A percentile compares a stretch with the other conserved stretches of the same genome.
These are phyloP conservation scores for Thalassaphorura encarpata DNA, from an alignment of 1,140 invertebrate genomes.

Conservation along the genomic window DNA sequence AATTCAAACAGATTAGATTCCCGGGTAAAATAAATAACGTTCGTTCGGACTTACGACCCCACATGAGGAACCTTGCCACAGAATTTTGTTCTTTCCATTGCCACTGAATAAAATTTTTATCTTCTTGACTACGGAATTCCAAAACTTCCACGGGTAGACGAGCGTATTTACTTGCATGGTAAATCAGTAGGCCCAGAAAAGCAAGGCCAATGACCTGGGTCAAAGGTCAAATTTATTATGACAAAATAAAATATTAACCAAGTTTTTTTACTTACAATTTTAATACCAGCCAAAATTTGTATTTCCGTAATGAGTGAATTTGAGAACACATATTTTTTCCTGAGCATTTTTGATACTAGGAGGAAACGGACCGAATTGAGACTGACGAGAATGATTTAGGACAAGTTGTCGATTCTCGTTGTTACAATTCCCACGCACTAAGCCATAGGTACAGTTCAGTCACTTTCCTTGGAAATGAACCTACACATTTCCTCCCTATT, in stretches of 20 bases:
- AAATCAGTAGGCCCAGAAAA: not conserved
- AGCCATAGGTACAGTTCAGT: no score
- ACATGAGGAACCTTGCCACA: slow-evolving; percentile 6
- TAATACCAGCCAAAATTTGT: not conserved
- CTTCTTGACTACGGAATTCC: not conserved
- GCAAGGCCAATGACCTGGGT: not conserved
- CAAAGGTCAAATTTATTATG: not conserved
- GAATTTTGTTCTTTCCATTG: not conserved
- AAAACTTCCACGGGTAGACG: no score
- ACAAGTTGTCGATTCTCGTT: no score
- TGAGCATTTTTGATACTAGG: slow-evolving; percentile 1
- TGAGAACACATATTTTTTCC: slow-evolving; percentile 4
- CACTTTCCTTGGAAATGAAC: no score
- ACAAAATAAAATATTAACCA: not conserved
- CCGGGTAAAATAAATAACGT: not conserved
- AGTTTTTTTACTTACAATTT: slow-evolving; percentile 7
- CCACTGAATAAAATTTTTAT: not conserved
- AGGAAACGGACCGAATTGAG: no score
- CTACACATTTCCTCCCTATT: no score
- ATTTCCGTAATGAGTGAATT: not conserved
- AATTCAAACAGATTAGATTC: not conserved
- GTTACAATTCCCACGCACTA: no score
- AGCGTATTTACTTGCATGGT: not conserved
- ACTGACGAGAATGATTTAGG: no score
- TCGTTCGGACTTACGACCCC: slow-evolving; percentile 3